phyloP scores from a whole-genome alignment of 2,113 vertebrate genomes.

The Panthera leo region DNA sequence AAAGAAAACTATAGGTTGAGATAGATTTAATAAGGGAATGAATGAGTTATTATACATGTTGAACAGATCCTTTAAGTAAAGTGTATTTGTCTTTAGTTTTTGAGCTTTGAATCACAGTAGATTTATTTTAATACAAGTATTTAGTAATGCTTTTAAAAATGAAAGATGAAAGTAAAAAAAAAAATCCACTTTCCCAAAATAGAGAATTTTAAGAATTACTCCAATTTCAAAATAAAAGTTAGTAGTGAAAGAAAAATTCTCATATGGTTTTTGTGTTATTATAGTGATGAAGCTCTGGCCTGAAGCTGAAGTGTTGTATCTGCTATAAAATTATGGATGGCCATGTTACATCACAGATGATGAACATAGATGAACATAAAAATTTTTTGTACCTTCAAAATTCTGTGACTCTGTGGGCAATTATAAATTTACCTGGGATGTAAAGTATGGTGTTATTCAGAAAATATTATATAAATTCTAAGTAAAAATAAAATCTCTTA shows the following conservation, averaged over 20 bases:
- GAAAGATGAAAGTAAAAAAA: not conserved
- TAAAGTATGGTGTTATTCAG: not conserved
- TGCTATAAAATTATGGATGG: not conserved
- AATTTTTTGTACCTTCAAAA: not conserved
- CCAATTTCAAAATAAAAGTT: constrained; percentile 35
- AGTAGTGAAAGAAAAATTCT: not conserved
- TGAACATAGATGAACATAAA: not conserved
- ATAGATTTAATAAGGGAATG: not conserved
- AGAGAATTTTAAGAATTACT: constrained; percentile 1
- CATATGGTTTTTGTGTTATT: not conserved
- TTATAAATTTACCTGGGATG: constrained; percentile 4
- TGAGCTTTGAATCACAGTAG: not conserved
- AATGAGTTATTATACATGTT: not conserved
- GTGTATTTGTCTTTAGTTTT: constrained; percentile 7
- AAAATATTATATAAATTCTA: constrained; percentile 16
- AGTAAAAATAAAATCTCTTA: not conserved
- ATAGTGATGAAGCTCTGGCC: not conserved
- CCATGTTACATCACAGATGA: not conserved
- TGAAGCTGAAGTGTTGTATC: not conserved
- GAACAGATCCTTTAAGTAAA: not conserved
- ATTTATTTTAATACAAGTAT: not conserved
- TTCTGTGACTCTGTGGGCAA: not conserved
- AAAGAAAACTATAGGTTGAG: not conserved
- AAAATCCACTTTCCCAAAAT: not conserved
- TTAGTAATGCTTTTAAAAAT: not conserved